These are phyloP conservation scores for Apogon talboti DNA, from an alignment of 2,797 vertebrate genomes.

Conservation along the genomic window DNA sequence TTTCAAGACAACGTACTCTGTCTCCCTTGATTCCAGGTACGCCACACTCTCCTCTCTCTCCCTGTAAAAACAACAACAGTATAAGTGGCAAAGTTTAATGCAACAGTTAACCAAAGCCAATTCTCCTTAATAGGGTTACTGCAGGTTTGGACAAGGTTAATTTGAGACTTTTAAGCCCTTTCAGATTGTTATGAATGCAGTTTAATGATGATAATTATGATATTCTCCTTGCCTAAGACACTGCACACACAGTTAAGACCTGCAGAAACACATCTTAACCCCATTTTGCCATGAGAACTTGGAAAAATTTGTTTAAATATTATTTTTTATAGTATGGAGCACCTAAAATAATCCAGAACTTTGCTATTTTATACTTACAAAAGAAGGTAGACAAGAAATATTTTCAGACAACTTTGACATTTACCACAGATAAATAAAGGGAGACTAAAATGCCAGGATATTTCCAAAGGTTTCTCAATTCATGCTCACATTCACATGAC, in stretches of 20 bases:
- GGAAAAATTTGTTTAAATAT: slow-evolving; percentile 23
- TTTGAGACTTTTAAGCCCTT: too few species aligned
- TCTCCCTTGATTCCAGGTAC: slow-evolving; percentile 92
- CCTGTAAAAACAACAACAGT: slow-evolving; percentile 73
- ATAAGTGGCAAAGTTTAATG: neutral
- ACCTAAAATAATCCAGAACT: slow-evolving; percentile 2
- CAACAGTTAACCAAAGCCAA: slow-evolving; percentile 3
- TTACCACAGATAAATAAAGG: slow-evolving; percentile 16
- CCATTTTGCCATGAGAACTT: neutral
- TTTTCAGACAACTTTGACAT: slow-evolving; percentile 22
- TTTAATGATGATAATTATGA: too few species aligned
- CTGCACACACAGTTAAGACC: too few species aligned
- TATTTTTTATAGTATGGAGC: neutral
- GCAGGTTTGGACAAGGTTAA: too few species aligned
- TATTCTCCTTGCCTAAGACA: too few species aligned
- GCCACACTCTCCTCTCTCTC: slow-evolving; percentile 91
- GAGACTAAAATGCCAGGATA: slow-evolving; percentile 9
- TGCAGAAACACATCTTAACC: too few species aligned
- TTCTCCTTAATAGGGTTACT: too few species aligned
- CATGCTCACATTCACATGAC: neutral
- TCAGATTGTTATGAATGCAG: too few species aligned
- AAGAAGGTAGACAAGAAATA: neutral
- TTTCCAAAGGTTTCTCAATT: slow-evolving; percentile 4
- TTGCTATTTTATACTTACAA: neutral
- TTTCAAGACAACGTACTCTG: slow-evolving; percentile 76